Evolutionary conservation across 2,888 invertebrate species (phyloP), one percentile per base, ranked within the genome.

Genomic region (Zaprionus lineosus): DNA sequence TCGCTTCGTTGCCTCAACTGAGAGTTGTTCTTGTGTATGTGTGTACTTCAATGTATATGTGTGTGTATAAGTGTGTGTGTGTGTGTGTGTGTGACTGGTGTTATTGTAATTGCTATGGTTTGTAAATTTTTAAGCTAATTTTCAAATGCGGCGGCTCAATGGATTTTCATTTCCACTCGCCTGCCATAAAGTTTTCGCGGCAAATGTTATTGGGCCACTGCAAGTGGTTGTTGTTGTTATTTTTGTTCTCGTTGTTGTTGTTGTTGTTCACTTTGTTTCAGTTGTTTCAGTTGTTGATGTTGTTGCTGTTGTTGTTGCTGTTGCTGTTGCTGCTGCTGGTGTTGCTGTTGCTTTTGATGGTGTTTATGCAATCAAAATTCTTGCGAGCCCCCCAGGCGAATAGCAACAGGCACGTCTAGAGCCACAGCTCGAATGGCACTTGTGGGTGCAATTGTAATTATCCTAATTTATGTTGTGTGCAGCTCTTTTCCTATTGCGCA

Each of bases 371-470:
- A 81, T 81, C 81, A 79, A 81, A 81, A 81, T 81, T 81, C 86
- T 85, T 79, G 66, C 56, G 55, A 37, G 60, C 61, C 6, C 60
- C 55, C 77, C 37, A 41, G 46, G 50, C 51, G 21, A 56, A 46
- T n/a, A 34, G 33, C 43, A 53, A 41, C 12, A 61, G 51, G 53
- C 43, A 47, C 37, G 55, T 34, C 48, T 31, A 9, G 8, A 15
- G 15, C 24, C 24, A 41, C 48, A 34, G 14, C 63, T 67, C 76
- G 66, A 85, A 83, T 83, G 73, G 81, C 79, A 81, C 84, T 85
- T 82, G 81, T 82, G 81, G 86, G 86, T 82, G 81, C 81, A 82
- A 85, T 84, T 84, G 86, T 85, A 82, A 82, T 85, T 82, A 82
- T 83, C 81, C 81, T 76, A 85, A 85, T 84, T 82, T 82, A 82